These are phyloP conservation scores for Agrochola litura DNA, from an alignment of 2,888 invertebrate genomes.

Conservation along the genomic window DNA sequence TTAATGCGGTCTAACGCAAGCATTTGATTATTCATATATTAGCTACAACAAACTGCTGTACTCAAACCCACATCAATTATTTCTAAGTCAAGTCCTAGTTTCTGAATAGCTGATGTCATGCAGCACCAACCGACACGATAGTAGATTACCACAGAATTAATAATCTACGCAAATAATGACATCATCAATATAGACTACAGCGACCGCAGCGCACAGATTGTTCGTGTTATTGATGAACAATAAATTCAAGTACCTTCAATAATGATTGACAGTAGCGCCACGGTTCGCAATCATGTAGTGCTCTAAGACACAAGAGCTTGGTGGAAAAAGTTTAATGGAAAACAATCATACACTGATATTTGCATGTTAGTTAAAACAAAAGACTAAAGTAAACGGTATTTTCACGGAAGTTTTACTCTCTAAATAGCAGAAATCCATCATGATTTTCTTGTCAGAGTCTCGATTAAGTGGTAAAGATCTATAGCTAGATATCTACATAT, in stretches of 20 bases:
- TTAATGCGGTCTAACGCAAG: too few relatives aligned
- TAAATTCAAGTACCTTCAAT: conserved; percentile 67
- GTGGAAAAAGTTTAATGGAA: background rate
- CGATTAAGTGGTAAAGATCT: background rate
- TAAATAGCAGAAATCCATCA: background rate
- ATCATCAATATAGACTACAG: conserved; percentile 41
- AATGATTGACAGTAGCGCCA: conserved; percentile 72
- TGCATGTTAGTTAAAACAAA: background rate
- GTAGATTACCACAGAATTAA: conserved; percentile 19
- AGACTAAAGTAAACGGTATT: too few relatives aligned
- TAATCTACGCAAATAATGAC: conserved; percentile 47
- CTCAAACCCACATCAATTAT: background rate
- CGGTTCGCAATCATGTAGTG: conserved; percentile 45
- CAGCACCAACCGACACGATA: background rate
- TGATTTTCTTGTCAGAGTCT: too few relatives aligned
- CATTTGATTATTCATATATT: background rate
- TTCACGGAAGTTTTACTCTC: too few relatives aligned
- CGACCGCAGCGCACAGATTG: conserved; percentile 34
- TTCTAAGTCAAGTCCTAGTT: background rate
- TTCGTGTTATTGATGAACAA: conserved; percentile 68
- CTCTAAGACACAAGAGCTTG: conserved; percentile 20
- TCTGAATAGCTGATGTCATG: background rate
- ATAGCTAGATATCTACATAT: background rate
- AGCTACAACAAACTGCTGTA: background rate
- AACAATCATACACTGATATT: background rate